Conservation (phyloP, 2,113 vertebrate species). For the Myrmecophaga tridactyla region DNA sequence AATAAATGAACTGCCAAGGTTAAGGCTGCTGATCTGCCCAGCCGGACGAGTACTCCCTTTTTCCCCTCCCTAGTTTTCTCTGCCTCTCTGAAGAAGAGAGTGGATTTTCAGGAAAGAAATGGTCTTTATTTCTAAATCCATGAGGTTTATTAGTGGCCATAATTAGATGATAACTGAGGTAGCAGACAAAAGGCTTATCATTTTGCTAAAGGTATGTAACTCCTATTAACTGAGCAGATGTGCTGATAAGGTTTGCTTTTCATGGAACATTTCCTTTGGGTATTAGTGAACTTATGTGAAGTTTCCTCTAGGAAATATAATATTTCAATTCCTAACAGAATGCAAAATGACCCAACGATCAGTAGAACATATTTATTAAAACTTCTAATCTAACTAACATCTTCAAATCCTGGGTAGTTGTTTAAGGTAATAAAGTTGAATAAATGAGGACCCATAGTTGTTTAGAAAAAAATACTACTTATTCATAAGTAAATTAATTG, state of each 20-base stretch:
- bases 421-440: not conserved
- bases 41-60: not conserved
- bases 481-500: not conserved
- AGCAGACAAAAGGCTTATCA: not conserved
- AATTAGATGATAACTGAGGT: not conserved
- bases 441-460: not conserved
- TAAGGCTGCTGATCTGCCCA: not conserved
- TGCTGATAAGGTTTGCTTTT: not conserved
- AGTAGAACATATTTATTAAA: not conserved
- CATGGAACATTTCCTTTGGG: not conserved
- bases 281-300: not conserved
- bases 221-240: not conserved
- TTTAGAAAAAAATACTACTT: not conserved
- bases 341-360: not conserved
- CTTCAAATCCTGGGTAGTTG: not conserved
- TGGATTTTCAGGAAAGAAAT: not conserved
- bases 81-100: not conserved
- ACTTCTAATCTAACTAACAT: not conserved
- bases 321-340: constrained; percentile 20
- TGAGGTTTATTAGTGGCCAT: not conserved
- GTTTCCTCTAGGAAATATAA: not conserved
- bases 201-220: not conserved
- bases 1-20: not conserved
- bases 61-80: not conserved
- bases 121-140: not conserved